Evolutionary conservation across 2,888 invertebrate genomes (phyloP).

Genomic region (Ryuthela nishihirai): DNA sequence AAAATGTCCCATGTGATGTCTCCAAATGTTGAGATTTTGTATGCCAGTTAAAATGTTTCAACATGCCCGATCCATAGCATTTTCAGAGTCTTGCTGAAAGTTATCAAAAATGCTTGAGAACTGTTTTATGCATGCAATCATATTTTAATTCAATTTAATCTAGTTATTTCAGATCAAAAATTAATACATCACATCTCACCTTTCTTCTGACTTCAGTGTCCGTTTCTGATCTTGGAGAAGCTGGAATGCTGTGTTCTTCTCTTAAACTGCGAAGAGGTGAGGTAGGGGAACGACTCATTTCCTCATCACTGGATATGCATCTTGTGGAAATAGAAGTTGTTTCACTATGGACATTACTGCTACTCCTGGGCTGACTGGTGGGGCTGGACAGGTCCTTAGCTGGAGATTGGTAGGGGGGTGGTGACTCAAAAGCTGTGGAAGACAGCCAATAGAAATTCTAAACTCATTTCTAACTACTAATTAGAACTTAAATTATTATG

Average conservation of each 20-base stretch:
- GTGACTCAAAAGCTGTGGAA: constrained; percentile 37
- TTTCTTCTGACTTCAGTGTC: constrained; percentile 34
- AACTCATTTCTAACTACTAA: constrained; percentile 34
- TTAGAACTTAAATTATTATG: constrained; percentile 19
- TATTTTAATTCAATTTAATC: too few species aligned
- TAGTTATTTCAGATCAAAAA: too few species aligned
- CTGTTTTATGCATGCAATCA: too few species aligned
- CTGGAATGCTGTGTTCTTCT: constrained; percentile 30
- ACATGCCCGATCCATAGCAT: too few species aligned
- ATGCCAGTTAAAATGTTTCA: too few species aligned
- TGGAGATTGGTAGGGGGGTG: constrained; percentile 38
- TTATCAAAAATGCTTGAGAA: too few species aligned
- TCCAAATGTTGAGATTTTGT: too few species aligned
- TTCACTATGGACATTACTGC: constrained; percentile 37
- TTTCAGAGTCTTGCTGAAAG: too few species aligned
- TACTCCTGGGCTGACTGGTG: constrained; percentile 31
- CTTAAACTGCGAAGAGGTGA: constrained; percentile 30
- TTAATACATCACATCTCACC: too few species aligned
- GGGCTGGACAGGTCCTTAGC: constrained; percentile 37
- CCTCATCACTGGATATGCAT: constrained; percentile 36
- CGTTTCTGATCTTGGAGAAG: constrained; percentile 35
- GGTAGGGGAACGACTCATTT: constrained; percentile 34
- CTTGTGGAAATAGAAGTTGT: constrained; percentile 37
- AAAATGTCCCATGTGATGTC: too few species aligned
- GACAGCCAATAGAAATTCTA: constrained; percentile 27